These are phyloP conservation scores for Rhinopomastus cyanomelas DNA, from an alignment of 2,113 vertebrate genomes.

Conservation along the genomic window DNA sequence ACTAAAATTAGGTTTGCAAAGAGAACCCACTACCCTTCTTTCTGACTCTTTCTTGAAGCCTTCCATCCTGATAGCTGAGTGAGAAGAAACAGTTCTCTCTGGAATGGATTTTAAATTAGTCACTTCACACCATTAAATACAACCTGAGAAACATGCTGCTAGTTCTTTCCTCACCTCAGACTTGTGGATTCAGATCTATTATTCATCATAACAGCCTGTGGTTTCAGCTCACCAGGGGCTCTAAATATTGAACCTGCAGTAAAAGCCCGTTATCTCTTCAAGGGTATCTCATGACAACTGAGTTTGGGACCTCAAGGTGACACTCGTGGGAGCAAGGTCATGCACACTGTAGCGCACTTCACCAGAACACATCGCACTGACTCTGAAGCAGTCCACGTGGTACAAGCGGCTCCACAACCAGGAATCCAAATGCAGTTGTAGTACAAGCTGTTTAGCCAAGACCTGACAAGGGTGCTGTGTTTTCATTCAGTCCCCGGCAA, in stretches of 20 bases:
- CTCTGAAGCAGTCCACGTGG: neutral
- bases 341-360: neutral
- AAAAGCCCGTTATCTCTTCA: constrained; percentile 12
- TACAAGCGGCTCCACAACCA: neutral
- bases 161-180: neutral
- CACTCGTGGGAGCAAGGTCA: neutral
- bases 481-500: neutral
- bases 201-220: neutral
- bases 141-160: neutral
- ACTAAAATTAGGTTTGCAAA: neutral
- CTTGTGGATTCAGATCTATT: neutral
- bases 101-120: neutral
- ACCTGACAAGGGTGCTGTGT: neutral
- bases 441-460: neutral
- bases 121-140: neutral
- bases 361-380: neutral
- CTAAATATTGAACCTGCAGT: neutral
- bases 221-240: neutral
- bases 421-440: neutral
- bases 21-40: neutral
- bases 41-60: neutral
- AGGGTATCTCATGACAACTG: neutral
- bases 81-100: neutral
- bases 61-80: neutral
- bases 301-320: neutral